Base-by-base conservation (phyloP, 2,113 vertebrate species). In the Epinephelus cyanopodus region DNA sequence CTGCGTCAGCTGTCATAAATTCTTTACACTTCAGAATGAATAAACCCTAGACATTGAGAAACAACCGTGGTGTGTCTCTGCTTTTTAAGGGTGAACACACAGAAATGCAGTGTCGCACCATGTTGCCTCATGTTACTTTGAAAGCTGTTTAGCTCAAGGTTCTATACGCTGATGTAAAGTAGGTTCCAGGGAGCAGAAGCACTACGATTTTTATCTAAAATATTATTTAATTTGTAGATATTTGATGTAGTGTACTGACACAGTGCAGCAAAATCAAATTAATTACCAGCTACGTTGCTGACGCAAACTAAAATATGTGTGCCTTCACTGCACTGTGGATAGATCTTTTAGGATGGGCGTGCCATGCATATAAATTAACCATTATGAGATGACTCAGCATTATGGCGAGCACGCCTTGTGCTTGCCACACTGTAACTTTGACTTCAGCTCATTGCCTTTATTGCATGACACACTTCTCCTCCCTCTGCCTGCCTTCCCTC, bases 341-440 rank as follows among this genome's bases (percentile, higher is more conserved):
- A 37, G 80, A 87, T 71, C 15, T 87, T 70, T 74, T 4, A 58
- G 15, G 29, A 56, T 1, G 13, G 52, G 70, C 18, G 37, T 72
- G 78, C 14, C 45, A 14, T 21, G 73, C 66, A 81, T 81, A 61
- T 45, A 74, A 64, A 90, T 68, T 1, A 62, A 69, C 21, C 60
- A 68, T 47, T 47, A 23, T 0, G 29, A 48, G 81, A 83, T 89
- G 90, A 90, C 75, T 87, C 85, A 81, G 81, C 83, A 87, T 78
- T 72, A 53, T 6, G 14, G 23, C 1, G 12, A 68, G 33, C 45
- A 39, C 2, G 63, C 19, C 33, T 42, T 61, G 23, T 79, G 82
- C 62, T 47, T 57, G 13, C 66, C 29, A 25, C 14, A 67, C 62
- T 75, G 57, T 19, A 57, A 52, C 29, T 81, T 29, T 74, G 53